Conservation (phyloP, 2,113 vertebrate species). For the Turdus rufiventris region DNA sequence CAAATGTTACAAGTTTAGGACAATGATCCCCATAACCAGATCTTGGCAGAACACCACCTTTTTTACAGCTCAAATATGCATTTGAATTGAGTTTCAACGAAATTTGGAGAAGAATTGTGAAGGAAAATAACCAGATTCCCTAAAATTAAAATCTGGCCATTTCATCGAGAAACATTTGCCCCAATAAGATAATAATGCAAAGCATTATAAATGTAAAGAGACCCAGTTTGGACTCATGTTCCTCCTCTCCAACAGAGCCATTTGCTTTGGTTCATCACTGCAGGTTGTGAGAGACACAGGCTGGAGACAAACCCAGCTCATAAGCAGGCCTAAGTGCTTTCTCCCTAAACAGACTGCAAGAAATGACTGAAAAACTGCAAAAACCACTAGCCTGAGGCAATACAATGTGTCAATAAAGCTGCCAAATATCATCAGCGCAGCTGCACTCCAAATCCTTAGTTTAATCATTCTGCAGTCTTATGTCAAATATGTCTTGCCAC, state of each 20-base stretch:
- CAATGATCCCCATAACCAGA: not conserved
- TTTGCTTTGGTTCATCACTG: not conserved
- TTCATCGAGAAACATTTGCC: not conserved
- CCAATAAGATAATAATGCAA: not conserved
- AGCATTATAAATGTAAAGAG: not conserved
- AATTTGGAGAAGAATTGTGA: not conserved
- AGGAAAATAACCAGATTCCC: not conserved
- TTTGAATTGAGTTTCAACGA: not conserved
- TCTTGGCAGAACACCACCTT: not conserved
- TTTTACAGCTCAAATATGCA: not conserved
- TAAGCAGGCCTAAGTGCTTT: slow-evolving; percentile 9
- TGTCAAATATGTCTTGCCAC: slow-evolving; percentile 58
- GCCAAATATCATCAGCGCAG: slow-evolving; percentile 42
- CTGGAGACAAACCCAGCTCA: not conserved
- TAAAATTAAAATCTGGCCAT: not conserved
- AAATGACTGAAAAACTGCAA: slow-evolving; percentile 41
- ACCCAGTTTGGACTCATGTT: not conserved
- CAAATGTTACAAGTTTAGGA: not conserved
- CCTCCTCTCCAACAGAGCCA: not conserved
- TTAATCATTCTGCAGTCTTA: slow-evolving; percentile 23
- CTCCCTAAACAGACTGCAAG: slow-evolving; percentile 7
- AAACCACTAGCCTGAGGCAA: slow-evolving; percentile 49
- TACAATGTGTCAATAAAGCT: slow-evolving; percentile 47
- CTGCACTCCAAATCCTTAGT: slow-evolving; percentile 23
- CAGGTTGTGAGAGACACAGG: not conserved